Percentiles rank a stretch among this genome's conserved stretches.
Evolutionary conservation across 2,113 vertebrate species (phyloP).

Genomic region (Crotalus tigris): DNA sequence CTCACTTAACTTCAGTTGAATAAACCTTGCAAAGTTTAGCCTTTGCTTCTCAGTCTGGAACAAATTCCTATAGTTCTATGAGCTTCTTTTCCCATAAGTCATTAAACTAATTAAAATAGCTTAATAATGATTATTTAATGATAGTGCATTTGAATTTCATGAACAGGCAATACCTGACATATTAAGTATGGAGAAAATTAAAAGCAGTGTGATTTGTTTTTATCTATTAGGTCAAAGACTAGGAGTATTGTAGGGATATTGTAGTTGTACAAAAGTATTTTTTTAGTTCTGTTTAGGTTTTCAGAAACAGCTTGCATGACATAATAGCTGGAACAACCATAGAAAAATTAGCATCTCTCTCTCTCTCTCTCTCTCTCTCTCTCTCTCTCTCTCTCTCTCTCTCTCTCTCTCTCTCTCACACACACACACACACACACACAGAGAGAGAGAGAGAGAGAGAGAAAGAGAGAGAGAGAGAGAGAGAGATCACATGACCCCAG

Average conservation of each 20-base stretch:
- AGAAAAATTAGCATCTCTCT: constrained; percentile 47
- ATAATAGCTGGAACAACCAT: constrained; percentile 27
- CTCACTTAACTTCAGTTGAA: not conserved
- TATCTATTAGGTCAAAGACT: constrained; percentile 52
- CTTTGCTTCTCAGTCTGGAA: not conserved
- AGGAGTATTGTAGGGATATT: constrained; percentile 10
- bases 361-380: not conserved
- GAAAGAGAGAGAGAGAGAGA: too few species aligned
- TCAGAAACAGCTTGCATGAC: constrained; percentile 26
- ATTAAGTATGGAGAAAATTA: constrained; percentile 45
- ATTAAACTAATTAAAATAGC: constrained; percentile 21
- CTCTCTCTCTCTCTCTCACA: not conserved
- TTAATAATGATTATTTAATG: constrained; percentile 31
- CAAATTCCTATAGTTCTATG: not conserved
- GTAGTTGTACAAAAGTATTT: not conserved
- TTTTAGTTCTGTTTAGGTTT: constrained; percentile 32
- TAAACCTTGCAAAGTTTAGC: not conserved
- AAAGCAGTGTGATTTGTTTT: constrained; percentile 55
- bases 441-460: too few species aligned
- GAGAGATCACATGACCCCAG: not conserved
- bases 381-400: too few species aligned
- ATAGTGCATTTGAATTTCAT: constrained; percentile 18
- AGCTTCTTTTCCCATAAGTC: not conserved
- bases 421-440: not conserved
- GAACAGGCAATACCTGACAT: constrained; percentile 36